Percentiles rank a stretch among this genome's conserved stretches.
Conservation (phyloP, 2,113 vertebrate genomes). For the Misgurnus mizolepis region DNA sequence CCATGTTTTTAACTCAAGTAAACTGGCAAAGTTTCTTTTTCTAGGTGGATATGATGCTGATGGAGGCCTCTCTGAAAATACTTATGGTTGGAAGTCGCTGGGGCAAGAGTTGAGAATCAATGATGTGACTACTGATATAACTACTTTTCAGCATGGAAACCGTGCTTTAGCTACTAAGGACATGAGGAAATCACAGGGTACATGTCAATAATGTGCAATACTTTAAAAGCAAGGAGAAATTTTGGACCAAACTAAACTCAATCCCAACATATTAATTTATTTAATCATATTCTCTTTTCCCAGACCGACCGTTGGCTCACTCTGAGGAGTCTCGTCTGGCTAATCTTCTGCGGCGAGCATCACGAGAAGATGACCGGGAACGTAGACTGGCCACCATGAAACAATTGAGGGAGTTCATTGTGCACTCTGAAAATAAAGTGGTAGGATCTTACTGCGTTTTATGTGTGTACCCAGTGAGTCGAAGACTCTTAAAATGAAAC, state of each 20-base stretch:
- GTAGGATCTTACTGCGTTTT: constrained; percentile 68
- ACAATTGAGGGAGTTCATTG: constrained; percentile 97
- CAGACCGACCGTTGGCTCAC: constrained; percentile 97
- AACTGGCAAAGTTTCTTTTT: not conserved
- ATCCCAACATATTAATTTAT: not conserved
- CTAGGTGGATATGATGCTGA: constrained; percentile 92
- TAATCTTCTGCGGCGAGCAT: constrained; percentile 98
- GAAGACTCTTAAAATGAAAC: not conserved
- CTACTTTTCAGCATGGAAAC: constrained; percentile 97
- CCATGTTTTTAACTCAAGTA: too few relatives aligned
- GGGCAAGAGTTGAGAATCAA: constrained; percentile 99
- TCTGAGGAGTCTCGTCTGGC: constrained; percentile 99
- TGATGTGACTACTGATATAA: constrained; percentile 96
- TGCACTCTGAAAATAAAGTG: constrained; percentile 97
- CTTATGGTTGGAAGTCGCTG: constrained; percentile 99
- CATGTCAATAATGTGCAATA: constrained; percentile 46
- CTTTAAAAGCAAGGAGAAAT: not conserved
- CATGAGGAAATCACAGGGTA: constrained; percentile 99
- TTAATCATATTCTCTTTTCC: constrained; percentile 30
- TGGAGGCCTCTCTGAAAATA: constrained; percentile 94
- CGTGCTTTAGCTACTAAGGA: constrained; percentile 99
- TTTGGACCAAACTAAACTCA: too few relatives aligned
- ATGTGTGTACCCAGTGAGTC: not conserved
- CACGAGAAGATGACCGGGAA: constrained; percentile 99
- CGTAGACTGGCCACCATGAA: constrained; percentile 96